phyloP scores from a whole-genome alignment of 2,888 invertebrate species.

The Nipponacmea schrenckii region DNA sequence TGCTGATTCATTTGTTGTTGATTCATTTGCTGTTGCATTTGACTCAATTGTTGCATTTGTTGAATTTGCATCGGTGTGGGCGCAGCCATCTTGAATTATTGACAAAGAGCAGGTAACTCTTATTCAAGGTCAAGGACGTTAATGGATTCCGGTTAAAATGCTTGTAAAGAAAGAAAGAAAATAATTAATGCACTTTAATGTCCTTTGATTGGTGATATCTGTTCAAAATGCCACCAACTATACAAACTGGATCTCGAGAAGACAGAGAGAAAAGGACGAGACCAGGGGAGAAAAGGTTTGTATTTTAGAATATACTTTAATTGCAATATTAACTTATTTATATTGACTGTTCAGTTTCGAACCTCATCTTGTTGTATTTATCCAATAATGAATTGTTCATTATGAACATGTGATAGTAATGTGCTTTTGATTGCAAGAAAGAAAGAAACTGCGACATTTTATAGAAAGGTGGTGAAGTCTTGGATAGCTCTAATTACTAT shows the following conservation, averaged over 20 bases:
- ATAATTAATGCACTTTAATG: no score
- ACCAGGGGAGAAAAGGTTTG: conserved; percentile 50
- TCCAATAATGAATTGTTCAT: no score
- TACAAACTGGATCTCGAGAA: conserved; percentile 56
- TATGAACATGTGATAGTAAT: no score
- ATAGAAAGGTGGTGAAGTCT: no score
- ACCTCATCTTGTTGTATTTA: no score
- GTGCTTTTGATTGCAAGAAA: no score
- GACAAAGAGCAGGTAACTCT: neutral
- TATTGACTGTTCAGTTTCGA: no score
- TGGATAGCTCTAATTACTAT: no score
- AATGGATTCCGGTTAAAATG: neutral
- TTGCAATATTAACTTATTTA: neutral
- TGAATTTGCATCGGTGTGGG: conserved; percentile 3
- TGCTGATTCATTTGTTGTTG: neutral
- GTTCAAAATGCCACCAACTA: conserved; percentile 58
- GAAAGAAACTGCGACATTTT: no score
- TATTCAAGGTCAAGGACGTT: neutral
- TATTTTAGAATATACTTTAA: neutral
- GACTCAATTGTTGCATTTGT: neutral
- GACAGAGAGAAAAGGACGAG: conserved; percentile 54
- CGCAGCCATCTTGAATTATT: conserved; percentile 16
- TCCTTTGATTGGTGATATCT: no score
- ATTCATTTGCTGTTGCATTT: neutral
- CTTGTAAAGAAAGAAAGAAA: no score